Conservation (phyloP, 2,888 invertebrate species). For the Ochropacha duplaris region DNA sequence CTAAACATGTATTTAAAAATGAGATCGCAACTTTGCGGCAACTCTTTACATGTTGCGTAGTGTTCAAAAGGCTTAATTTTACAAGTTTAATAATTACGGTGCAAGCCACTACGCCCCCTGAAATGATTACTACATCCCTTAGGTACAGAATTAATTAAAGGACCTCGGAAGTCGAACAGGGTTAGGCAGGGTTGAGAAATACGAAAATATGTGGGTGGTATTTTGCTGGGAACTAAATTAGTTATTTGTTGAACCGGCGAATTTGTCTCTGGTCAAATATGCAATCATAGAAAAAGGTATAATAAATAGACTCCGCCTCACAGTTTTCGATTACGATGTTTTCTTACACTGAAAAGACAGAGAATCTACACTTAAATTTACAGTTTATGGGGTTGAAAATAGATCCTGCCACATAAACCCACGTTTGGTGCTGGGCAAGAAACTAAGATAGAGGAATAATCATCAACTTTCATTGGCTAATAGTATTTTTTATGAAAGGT, state of each 20-base stretch:
- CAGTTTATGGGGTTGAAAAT: too few relatives aligned
- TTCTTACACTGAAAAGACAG: too few relatives aligned
- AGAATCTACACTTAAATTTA: too few relatives aligned
- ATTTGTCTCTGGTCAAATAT: background rate
- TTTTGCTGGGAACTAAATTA: background rate
- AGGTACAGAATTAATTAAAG: slow-evolving; percentile 21
- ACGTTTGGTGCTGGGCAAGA: too few relatives aligned
- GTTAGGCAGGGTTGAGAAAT: slow-evolving; percentile 6
- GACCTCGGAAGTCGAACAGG: slow-evolving; percentile 8
- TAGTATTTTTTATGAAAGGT: too few relatives aligned
- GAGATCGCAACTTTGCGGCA: background rate
- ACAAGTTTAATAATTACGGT: background rate
- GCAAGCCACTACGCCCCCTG: slow-evolving; percentile 4
- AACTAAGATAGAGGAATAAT: too few relatives aligned
- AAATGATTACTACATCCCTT: slow-evolving; percentile 17
- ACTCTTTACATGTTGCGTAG: background rate
- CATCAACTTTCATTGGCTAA: too few relatives aligned
- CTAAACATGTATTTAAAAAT: background rate
- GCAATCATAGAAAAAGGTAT: background rate
- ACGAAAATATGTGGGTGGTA: background rate
- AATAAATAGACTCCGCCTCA: background rate
- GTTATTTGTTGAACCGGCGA: background rate
- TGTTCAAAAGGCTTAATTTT: background rate
- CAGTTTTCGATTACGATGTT: too few relatives aligned
- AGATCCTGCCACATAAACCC: too few relatives aligned